Percentiles rank a stretch among this genome's conserved stretches.
Evolutionary conservation across 2,888 invertebrate genomes (phyloP).

Genomic region (Amorpha juglandis): DNA sequence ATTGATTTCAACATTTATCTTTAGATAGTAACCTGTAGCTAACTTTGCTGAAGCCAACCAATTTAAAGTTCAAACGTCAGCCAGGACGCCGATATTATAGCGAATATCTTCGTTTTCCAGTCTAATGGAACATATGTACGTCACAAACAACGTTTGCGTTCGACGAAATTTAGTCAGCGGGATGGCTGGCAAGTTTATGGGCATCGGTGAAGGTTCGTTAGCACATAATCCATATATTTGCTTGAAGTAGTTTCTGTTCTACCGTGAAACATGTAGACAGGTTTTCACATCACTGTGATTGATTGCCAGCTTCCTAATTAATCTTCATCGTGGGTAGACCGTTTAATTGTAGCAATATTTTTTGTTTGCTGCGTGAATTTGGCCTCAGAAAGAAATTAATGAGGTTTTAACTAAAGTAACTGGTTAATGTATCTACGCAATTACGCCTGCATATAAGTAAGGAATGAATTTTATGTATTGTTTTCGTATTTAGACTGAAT

Average conservation of each 20-base stretch:
- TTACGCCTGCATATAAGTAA: not conserved
- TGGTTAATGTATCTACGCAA: not conserved
- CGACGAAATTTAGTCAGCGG: slow-evolving; percentile 15
- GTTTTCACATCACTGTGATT: slow-evolving; percentile 20
- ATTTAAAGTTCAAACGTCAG: slow-evolving; percentile 12
- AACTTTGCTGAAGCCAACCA: not conserved
- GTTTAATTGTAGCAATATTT: slow-evolving; percentile 2
- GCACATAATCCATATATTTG: slow-evolving; percentile 11
- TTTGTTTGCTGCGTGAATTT: not conserved
- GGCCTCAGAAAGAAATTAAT: not conserved
- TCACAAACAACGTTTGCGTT: slow-evolving; percentile 21
- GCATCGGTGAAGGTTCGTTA: not conserved
- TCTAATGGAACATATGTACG: slow-evolving; percentile 12
- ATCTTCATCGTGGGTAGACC: slow-evolving; percentile 9
- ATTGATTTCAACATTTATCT: too few relatives aligned
- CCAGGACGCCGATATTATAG: not conserved
- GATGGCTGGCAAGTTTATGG: slow-evolving; percentile 9
- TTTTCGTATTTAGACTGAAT: not conserved
- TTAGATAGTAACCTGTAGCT: not conserved
- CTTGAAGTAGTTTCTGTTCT: slow-evolving; percentile 18
- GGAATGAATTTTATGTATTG: not conserved
- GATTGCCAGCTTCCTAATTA: slow-evolving; percentile 16
- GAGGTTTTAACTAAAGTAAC: not conserved
- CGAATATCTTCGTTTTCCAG: slow-evolving; percentile 12
- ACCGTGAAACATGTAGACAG: slow-evolving; percentile 17